Percentiles rank a stretch among this genome's conserved stretches.
These are phyloP conservation scores for Lacanobia oleracea DNA, from an alignment of 2,888 invertebrate species.

Conservation along the genomic window DNA sequence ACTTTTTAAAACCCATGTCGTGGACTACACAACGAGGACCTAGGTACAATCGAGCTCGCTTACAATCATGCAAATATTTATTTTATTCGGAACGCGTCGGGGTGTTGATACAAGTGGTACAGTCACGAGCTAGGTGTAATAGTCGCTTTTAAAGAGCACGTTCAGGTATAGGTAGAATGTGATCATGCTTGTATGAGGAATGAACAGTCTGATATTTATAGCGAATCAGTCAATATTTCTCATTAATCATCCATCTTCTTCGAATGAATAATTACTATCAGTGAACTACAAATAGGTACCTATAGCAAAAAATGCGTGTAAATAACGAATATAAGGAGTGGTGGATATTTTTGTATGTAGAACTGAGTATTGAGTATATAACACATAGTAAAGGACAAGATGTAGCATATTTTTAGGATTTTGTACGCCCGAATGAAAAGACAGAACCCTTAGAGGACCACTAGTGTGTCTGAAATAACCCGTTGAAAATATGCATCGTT, in stretches of 20 bases:
- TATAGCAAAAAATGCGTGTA: neutral
- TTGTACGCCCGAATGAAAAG: too few species aligned
- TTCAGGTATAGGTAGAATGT: neutral
- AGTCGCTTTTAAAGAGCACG: neutral
- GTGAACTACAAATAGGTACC: neutral
- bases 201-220: neutral
- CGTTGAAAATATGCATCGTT: too few species aligned
- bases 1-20: neutral
- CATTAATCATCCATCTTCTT: neutral
- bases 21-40: neutral
- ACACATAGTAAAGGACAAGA: too few species aligned
- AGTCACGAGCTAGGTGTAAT: constrained; percentile 24
- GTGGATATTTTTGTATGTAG: too few species aligned
- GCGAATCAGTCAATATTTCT: neutral
- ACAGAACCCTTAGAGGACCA: too few species aligned
- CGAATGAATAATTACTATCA: neutral
- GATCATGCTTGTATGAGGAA: neutral
- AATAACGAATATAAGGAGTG: neutral
- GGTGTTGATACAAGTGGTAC: constrained; percentile 50
- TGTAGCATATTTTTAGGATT: too few species aligned
- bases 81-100: constrained; percentile 44
- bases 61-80: constrained; percentile 55
- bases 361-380: too few species aligned
- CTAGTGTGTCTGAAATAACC: too few species aligned
- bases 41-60: constrained; percentile 46